These are phyloP conservation scores for Aphelinus atriplicis DNA, from an alignment of 1,140 invertebrate species.

Conservation along the genomic window DNA sequence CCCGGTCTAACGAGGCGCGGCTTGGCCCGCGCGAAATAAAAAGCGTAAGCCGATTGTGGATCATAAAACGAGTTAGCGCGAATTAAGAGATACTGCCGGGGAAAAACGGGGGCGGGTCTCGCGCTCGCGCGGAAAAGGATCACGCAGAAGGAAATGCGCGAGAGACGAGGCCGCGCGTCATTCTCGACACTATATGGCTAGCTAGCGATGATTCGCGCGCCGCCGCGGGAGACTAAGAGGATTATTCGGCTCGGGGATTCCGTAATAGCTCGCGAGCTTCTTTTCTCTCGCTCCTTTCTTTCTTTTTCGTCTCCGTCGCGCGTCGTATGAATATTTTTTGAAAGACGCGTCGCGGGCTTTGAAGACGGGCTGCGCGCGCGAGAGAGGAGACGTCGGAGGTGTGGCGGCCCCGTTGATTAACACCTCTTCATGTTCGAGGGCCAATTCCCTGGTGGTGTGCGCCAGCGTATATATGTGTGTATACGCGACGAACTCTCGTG, in stretches of 20 bases:
- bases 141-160: too few species aligned
- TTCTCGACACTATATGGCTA: too few species aligned
- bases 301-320: background rate
- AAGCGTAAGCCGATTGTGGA: slow-evolving; percentile 1
- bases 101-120: background rate
- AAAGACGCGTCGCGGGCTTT: background rate
- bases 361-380: background rate
- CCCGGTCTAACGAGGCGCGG: background rate
- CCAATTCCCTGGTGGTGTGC: too few species aligned
- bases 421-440: too few species aligned
- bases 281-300: background rate
- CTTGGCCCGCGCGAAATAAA: background rate
- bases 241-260: slow-evolving; percentile 18
- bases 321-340: too few species aligned
- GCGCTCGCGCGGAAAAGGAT: too few species aligned
- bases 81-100: slow-evolving; percentile 12
- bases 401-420: too few species aligned
- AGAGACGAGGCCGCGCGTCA: too few species aligned
- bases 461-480: too few species aligned
- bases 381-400: too few species aligned
- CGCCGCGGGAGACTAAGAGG: slow-evolving; percentile 6
- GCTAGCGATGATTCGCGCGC: too few species aligned
- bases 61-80: slow-evolving; percentile 7
- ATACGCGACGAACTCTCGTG: too few species aligned
- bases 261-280: slow-evolving; percentile 15